These are phyloP conservation scores for Drosophila azteca DNA, from an alignment of 1,140 invertebrate genomes.

Conservation along the genomic window DNA sequence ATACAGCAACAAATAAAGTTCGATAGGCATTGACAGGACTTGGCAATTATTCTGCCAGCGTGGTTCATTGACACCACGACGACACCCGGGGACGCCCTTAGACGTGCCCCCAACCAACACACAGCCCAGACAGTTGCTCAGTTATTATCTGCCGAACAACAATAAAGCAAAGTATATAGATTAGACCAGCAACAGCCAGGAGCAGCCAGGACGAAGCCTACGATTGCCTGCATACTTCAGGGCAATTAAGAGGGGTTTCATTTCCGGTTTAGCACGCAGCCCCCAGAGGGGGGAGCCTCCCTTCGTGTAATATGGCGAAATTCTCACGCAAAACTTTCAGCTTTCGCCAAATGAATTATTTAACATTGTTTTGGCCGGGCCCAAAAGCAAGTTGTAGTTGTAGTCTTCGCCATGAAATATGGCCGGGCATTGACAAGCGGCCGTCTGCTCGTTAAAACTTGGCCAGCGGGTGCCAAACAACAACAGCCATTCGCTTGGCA, in stretches of 20 bases:
- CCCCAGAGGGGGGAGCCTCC: neutral
- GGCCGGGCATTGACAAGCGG: slow-evolving; percentile 60
- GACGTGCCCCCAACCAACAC: neutral
- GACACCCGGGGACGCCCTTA: slow-evolving; percentile 23
- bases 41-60: slow-evolving; percentile 47
- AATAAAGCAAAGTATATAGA: slow-evolving; percentile 37
- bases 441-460: slow-evolving; percentile 62
- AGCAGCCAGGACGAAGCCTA: slow-evolving; percentile 45
- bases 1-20: slow-evolving; percentile 40
- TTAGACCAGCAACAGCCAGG: slow-evolving; percentile 37
- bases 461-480: slow-evolving; percentile 36
- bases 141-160: slow-evolving; percentile 61
- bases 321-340: slow-evolving; percentile 75
- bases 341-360: slow-evolving; percentile 71
- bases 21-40: slow-evolving; percentile 52
- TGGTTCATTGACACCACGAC: slow-evolving; percentile 46
- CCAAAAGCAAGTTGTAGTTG: slow-evolving; percentile 15
- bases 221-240: slow-evolving; percentile 70
- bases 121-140: slow-evolving; percentile 34
- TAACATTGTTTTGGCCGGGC: slow-evolving; percentile 67
- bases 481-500: slow-evolving; percentile 42
- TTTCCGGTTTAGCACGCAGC: slow-evolving; percentile 76
- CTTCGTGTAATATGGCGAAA: slow-evolving; percentile 73
- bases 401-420: slow-evolving; percentile 54
- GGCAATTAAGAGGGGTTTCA: slow-evolving; percentile 78